Base-by-base conservation (phyloP, 2,888 invertebrate species). In the Drosophila niveifrons region DNA sequence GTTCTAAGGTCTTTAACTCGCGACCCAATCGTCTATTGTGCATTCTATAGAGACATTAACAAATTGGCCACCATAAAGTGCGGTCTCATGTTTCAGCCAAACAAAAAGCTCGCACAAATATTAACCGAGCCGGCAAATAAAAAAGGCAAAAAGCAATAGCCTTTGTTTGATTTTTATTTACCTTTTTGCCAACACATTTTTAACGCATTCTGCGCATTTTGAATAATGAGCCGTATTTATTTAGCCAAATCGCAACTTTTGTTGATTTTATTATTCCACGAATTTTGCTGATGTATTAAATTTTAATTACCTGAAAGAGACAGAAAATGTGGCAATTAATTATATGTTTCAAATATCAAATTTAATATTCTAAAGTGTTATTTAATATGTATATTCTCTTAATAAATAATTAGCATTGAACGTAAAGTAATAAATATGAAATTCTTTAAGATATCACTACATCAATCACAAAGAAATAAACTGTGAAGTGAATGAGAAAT, bases 231-330 rank as follows among this genome's bases (percentile, higher is more conserved):
- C 43, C 61, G 53, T 75, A 78, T 66, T 84, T 75, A 65, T 63
- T 74, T 48, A 52, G 44, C 51, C 69, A 48, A 31, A 64, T 44
- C 31, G 47, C 53, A 53, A 56, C 58, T 55, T 65, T 52, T 34
- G 61, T 46, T 23, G 57, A 0, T 7, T 41, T 58, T 17, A 61
- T 55, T 61, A 61, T 67, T 56, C 70, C 70, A 34, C 59, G 47
- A 72, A 72, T 72, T 72, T 52, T 23, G 65, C 61, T 76, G 73
- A 70, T 56, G 71, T 61, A 81, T 65, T 39, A 51, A 44, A 56
- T 67, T 80, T 86, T 86, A 83, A 86, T 86, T 83, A 83, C 83
- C 83, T 83, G 78, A 65, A 88, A 85, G 66, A 72, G 62, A 76
- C 41, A 63, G 46, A 85, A 43, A 63, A 57, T 64, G 67, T 23